phyloP scores from a whole-genome alignment of 2,797 vertebrate genomes.

The Vipera latastei region DNA sequence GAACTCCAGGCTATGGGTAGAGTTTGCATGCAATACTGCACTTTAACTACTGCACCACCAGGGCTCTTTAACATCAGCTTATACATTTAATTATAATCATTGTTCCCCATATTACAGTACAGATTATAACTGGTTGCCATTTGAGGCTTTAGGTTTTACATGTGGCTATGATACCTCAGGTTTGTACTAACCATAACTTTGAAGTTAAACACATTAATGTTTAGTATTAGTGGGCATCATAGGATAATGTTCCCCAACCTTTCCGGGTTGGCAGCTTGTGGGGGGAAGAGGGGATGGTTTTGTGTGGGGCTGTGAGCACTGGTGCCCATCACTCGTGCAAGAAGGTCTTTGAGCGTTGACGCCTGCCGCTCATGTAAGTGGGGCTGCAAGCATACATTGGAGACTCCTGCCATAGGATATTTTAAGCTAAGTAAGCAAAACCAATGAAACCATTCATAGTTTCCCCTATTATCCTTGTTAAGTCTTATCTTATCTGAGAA shows the following conservation, averaged over 20 bases:
- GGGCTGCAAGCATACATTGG: no score
- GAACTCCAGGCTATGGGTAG: not conserved
- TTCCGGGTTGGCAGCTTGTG: not conserved
- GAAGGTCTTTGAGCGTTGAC: no score
- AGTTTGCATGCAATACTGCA: not conserved
- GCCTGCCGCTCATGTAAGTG: no score
- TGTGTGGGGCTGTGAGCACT: not conserved
- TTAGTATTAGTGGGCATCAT: not conserved
- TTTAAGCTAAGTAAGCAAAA: not conserved
- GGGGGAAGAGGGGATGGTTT: no score
- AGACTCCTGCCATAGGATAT: not conserved
- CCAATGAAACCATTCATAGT: not conserved
- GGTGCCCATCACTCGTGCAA: no score
- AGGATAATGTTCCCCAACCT: not conserved
- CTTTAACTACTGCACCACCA: no score
- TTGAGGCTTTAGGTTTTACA: not conserved
- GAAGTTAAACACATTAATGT: not conserved
- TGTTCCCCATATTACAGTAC: not conserved
- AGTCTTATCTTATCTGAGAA: not conserved
- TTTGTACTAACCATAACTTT: not conserved
- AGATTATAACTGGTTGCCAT: not conserved
- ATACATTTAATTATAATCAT: not conserved
- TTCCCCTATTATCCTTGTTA: not conserved
- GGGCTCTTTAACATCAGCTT: not conserved
- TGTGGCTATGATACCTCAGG: not conserved